These are phyloP conservation scores for Cliona cf. orientalis DNA, from an alignment of 37 sponge, comb jelly and placozoan genomes.

Conservation along the genomic window DNA sequence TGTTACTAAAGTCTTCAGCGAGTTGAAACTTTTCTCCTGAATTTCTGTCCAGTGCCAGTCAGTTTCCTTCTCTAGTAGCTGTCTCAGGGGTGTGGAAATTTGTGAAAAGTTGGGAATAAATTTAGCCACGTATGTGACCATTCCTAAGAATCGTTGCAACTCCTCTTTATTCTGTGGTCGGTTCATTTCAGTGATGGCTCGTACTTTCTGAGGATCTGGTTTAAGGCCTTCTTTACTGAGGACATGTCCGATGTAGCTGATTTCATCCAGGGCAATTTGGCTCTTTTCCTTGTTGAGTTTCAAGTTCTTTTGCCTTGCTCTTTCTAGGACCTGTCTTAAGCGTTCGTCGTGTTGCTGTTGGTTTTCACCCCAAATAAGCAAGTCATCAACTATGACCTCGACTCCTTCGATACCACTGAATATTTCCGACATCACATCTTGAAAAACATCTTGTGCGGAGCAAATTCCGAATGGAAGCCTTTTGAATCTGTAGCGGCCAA, in stretches of 20 bases:
- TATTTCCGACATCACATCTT: constrained; percentile 27
- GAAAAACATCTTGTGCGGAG: constrained; percentile 34
- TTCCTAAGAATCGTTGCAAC: constrained; percentile 44
- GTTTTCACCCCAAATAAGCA: constrained; percentile 15
- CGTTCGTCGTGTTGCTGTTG: constrained; percentile 7
- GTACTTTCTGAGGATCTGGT: constrained; percentile 58
- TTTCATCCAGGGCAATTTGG: too few species aligned
- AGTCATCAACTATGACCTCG: constrained; percentile 33
- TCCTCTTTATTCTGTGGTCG: background rate
- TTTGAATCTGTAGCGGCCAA: too few species aligned
- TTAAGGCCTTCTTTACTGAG: constrained; percentile 39
- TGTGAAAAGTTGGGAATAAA: constrained; percentile 44
- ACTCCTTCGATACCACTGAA: constrained; percentile 34
- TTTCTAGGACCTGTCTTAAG: constrained; percentile 1
- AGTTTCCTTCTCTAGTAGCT: constrained; percentile 27
- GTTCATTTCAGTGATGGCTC: too few species aligned
- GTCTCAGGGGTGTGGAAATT: constrained; percentile 9
- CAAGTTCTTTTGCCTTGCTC: too few species aligned
- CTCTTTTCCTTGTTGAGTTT: too few species aligned
- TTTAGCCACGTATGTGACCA: constrained; percentile 23
- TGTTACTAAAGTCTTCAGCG: background rate
- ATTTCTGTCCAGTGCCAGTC: constrained; percentile 32
- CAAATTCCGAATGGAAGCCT: constrained; percentile 35
- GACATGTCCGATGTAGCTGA: constrained; percentile 42
- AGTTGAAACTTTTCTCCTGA: background rate